Evolutionary conservation across 2,113 vertebrate genomes (phyloP).

Genomic region (Delphinapterus leucas): DNA sequence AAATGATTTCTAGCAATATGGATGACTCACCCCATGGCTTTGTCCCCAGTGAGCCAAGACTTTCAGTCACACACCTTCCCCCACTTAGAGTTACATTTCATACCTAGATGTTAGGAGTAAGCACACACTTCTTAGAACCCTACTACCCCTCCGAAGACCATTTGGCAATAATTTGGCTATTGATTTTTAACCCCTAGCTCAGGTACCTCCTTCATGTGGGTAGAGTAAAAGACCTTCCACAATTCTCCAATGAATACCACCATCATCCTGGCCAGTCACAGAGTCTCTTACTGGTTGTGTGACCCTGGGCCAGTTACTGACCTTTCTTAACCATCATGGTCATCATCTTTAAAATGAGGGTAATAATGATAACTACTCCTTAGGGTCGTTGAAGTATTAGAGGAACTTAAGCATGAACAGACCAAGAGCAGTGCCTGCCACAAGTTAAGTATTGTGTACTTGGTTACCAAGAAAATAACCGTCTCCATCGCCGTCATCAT

Average conservation of each 20-base stretch:
- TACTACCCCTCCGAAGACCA: not conserved
- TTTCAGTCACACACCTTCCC: not conserved
- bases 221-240: not conserved
- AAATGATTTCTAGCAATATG: not conserved
- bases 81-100: not conserved
- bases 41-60: not conserved
- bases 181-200: not conserved
- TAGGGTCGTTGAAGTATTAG: not conserved
- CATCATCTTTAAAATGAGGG: not conserved
- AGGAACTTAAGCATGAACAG: not conserved
- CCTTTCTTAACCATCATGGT: not conserved
- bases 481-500: too few relatives aligned
- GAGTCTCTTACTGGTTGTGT: not conserved
- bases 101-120: not conserved
- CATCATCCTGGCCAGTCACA: not conserved
- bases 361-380: not conserved
- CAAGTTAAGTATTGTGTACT: not conserved
- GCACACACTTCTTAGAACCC: not conserved
- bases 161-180: not conserved
- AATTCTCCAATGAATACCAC: not conserved
- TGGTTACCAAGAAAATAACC: not conserved
- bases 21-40: not conserved
- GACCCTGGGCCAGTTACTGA: not conserved
- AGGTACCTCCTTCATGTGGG: not conserved
- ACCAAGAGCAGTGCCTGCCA: not conserved